A percentile compares a stretch with the other conserved stretches of the same genome.
Conservation (phyloP, 2,888 invertebrate genomes). For the Danaus chrysippus region DNA sequence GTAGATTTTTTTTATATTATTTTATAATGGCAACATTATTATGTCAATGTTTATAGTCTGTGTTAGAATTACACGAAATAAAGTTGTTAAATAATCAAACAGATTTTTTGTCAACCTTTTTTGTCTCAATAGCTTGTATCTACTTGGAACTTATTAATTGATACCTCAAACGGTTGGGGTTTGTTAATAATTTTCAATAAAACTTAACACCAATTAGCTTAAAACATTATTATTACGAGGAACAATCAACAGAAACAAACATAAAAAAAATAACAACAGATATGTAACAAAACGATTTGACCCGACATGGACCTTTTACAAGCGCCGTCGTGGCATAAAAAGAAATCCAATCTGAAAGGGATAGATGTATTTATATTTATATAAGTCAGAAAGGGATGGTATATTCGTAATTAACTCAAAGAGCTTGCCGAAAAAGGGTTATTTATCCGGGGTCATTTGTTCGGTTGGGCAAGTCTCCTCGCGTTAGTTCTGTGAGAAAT, state of each 20-base stretch:
- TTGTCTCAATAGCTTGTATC: too few species aligned
- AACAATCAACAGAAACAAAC: constrained; percentile 70
- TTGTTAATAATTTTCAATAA: constrained; percentile 64
- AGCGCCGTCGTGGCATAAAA: constrained; percentile 56
- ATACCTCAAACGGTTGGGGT: constrained; percentile 27
- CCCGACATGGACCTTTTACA: constrained; percentile 69
- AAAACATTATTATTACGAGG: constrained; percentile 72
- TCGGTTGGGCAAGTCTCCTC: constrained; percentile 49
- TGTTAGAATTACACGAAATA: too few species aligned
- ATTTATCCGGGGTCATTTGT: constrained; percentile 58
- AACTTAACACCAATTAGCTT: constrained; percentile 74
- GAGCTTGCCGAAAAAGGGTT: constrained; percentile 69
- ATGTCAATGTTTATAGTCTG: neutral
- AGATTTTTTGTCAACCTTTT: too few species aligned
- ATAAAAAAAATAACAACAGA: constrained; percentile 44
- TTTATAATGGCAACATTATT: neutral
- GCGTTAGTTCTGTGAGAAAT: constrained; percentile 56
- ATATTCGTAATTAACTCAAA: constrained; percentile 68
- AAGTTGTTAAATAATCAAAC: too few species aligned
- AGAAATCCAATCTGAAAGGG: constrained; percentile 30
- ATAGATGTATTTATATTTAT: constrained; percentile 19
- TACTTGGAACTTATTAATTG: constrained; percentile 17
- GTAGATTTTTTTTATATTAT: neutral
- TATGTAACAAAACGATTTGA: constrained; percentile 62
- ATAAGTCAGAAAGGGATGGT: constrained; percentile 34